These are phyloP conservation scores for Dunckerocampus dactyliophorus DNA, from an alignment of 2,113 vertebrate genomes.

Conservation along the genomic window DNA sequence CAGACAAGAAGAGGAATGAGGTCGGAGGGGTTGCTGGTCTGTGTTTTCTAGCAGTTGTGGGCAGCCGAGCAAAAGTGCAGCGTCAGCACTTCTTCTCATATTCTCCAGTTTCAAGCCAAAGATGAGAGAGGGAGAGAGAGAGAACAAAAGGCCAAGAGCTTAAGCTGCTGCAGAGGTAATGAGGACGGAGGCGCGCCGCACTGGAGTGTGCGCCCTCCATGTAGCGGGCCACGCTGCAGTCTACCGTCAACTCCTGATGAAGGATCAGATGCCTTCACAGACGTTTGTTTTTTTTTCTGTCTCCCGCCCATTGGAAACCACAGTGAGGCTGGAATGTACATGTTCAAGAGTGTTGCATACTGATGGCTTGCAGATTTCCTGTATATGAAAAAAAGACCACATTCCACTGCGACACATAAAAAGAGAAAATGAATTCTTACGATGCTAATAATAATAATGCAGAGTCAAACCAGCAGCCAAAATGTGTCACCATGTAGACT, in stretches of 20 bases:
- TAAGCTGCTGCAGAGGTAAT: slow-evolving; percentile 70
- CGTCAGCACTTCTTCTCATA: slow-evolving; percentile 71
- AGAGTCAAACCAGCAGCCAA: slow-evolving; percentile 38
- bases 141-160: slow-evolving; percentile 69
- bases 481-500: slow-evolving; percentile 32
- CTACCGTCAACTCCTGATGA: slow-evolving; percentile 59
- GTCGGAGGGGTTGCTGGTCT: slow-evolving; percentile 52
- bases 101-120: slow-evolving; percentile 71
- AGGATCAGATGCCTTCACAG: slow-evolving; percentile 26
- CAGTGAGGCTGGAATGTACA: slow-evolving; percentile 66
- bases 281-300: neutral
- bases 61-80: slow-evolving; percentile 68
- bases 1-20: slow-evolving; percentile 52
- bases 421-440: slow-evolving; percentile 10
- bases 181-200: slow-evolving; percentile 61
- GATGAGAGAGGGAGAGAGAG: slow-evolving; percentile 28
- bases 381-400: neutral
- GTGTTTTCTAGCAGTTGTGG: slow-evolving; percentile 61
- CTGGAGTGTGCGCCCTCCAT: slow-evolving; percentile 66
- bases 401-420: neutral
- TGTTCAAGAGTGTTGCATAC: slow-evolving; percentile 32
- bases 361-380: slow-evolving; percentile 1
- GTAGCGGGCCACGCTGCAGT: slow-evolving; percentile 53
- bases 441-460: slow-evolving; percentile 38
- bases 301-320: slow-evolving; percentile 65